Evolutionary conservation across 1,140 invertebrate genomes (phyloP).

Genomic region (Zelostemma sp.): DNA sequence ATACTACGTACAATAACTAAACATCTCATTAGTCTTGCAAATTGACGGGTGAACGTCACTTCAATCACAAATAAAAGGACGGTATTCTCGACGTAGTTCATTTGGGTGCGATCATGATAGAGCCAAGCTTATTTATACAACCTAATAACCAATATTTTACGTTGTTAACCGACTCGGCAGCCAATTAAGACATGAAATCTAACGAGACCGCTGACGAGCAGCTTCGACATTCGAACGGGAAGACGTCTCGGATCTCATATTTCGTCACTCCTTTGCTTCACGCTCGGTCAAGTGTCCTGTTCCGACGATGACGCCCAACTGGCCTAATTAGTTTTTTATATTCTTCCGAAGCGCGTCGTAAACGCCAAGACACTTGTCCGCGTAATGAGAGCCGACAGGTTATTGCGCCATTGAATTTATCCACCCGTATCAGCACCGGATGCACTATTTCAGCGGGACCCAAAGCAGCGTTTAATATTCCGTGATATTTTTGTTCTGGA

Average conservation of each 20-base stretch:
- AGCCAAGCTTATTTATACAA: background rate
- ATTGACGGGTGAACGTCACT: too few species aligned
- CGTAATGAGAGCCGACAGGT: slow-evolving; percentile 49
- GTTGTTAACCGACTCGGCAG: background rate
- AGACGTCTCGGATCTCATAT: slow-evolving; percentile 25
- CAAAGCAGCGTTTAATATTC: slow-evolving; percentile 1
- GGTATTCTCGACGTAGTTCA: background rate
- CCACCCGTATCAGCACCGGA: slow-evolving; percentile 32
- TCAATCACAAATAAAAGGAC: too few species aligned
- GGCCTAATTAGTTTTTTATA: slow-evolving; percentile 50
- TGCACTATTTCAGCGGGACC: slow-evolving; percentile 15
- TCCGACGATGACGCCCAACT: slow-evolving; percentile 42
- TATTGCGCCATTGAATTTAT: slow-evolving; percentile 44
- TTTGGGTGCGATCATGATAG: background rate
- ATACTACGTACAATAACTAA: too few species aligned
- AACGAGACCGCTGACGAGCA: slow-evolving; percentile 21
- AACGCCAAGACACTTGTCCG: slow-evolving; percentile 37
- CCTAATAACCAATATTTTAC: slow-evolving; percentile 6
- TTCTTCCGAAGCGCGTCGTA: slow-evolving; percentile 45
- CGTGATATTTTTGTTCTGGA: background rate
- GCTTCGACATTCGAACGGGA: slow-evolving; percentile 18
- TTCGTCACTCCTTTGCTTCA: slow-evolving; percentile 42
- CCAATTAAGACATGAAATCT: slow-evolving; percentile 31
- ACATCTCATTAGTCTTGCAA: too few species aligned
- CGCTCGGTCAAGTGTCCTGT: slow-evolving; percentile 42